Conservation (phyloP, 2,797 vertebrate genomes). For the Emydoidea blandingii region DNA sequence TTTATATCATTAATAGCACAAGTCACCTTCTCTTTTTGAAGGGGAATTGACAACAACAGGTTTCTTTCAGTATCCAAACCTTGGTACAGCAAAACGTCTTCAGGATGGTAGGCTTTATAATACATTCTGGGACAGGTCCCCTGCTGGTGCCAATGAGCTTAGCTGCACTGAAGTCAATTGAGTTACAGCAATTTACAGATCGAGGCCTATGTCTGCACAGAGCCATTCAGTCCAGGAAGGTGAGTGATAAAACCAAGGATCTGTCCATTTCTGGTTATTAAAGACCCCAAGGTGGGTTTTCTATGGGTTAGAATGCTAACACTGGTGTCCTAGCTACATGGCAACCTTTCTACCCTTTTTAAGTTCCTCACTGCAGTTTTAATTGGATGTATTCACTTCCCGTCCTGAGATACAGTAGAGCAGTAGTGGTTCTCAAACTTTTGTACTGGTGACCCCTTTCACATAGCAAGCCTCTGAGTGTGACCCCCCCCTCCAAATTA, state of each 20-base stretch:
- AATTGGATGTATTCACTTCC: background rate
- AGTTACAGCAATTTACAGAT: background rate
- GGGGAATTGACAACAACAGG: background rate
- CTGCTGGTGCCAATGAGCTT: background rate
- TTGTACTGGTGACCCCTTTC: too few species aligned
- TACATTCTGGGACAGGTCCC: accelerated
- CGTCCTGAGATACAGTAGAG: background rate
- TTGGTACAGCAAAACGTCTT: background rate
- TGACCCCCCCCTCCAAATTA: too few species aligned
- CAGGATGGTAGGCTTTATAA: background rate
- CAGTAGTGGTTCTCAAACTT: too few species aligned
- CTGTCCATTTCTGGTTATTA: too few species aligned
- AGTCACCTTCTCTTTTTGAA: slow-evolving; percentile 35
- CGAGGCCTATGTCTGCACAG: background rate
- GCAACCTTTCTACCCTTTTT: background rate
- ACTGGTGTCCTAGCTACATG: background rate
- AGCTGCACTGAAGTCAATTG: background rate
- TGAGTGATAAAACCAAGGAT: background rate
- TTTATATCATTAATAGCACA: background rate
- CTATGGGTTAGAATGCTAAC: background rate
- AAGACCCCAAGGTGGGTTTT: background rate
- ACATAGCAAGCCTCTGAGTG: too few species aligned
- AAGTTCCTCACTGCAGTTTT: background rate
- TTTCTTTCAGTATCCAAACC: background rate
- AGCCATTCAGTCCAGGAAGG: background rate